Evolutionary conservation across 2,113 vertebrate genomes (phyloP).

Genomic region (Rousettus leschenaultii): DNA sequence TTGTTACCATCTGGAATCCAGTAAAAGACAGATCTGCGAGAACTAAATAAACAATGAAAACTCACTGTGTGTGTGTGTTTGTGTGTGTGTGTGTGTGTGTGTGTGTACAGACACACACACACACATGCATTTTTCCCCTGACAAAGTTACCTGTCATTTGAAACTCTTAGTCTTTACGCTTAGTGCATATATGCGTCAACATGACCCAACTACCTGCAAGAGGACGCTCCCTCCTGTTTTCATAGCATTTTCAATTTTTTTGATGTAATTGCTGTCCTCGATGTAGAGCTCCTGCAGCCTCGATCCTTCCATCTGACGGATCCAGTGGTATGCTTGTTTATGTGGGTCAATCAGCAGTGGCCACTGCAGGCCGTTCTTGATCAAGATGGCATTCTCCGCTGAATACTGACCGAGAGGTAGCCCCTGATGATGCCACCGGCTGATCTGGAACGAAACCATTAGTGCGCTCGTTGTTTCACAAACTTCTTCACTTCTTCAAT

Average conservation of each 20-base stretch:
- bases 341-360: conserved; percentile 81
- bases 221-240: conserved; percentile 72
- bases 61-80: neutral
- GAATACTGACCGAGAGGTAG: conserved; percentile 77
- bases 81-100: too few relatives aligned
- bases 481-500: neutral
- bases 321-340: conserved; percentile 75
- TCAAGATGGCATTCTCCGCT: conserved; percentile 79
- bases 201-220: conserved; percentile 77
- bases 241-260: conserved; percentile 69
- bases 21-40: neutral
- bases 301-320: conserved; percentile 73
- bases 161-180: neutral
- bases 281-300: conserved; percentile 61
- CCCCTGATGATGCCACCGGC: conserved; percentile 75
- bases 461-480: neutral
- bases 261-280: conserved; percentile 63
- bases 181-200: neutral
- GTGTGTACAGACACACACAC: too few relatives aligned
- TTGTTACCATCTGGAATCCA: neutral
- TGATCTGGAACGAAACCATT: conserved; percentile 62
- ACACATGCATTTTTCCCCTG: neutral
- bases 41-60: neutral
- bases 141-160: neutral
- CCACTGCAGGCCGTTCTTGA: conserved; percentile 73